Evolutionary conservation across 2,113 vertebrate genomes (phyloP), one percentile per base, ranked within the genome.

Genomic region (Mobula hypostoma): DNA sequence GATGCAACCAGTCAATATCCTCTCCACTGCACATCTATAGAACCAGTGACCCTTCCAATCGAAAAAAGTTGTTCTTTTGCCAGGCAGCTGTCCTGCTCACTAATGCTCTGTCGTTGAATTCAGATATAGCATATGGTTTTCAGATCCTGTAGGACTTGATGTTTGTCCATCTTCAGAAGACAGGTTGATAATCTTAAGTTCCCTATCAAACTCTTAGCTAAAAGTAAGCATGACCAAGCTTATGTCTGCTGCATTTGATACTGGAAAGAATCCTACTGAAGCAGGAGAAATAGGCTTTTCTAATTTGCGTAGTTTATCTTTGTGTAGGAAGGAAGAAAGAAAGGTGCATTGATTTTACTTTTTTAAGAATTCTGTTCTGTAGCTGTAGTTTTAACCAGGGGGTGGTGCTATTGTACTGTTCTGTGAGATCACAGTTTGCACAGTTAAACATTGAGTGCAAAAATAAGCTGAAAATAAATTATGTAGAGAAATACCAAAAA

Each of bases 341-440:
- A 27, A 21, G 14, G 17, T 82, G 24, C 7, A 24, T 85, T 17
- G 58, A 61, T 87, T 61, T n/a, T 88, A 63, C 63, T 88, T 88
- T n/a, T 6, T 15, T 27, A 2, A 90, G 61, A 88, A 66, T 66
- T 32, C 61, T 88, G 61, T 66, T 66, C 82, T 36, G 14, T 8
- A 66, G 2, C 17, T 32, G 11, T 32, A 17, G 61, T 74, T 74
- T 6, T 21, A 14, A 93, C 91, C 91, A 93, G 68, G 9, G 72
- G 91, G 56, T 93, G 91, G 91, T 56, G 91, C 68, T 76, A n/a
- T 74, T 93, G 40, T 63, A 92, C 88, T 92, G 19, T 74, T 90
- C 61, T 12, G 8, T 66, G 12, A 17, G 17, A 19, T 74, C 21
- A 32, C 85, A 36, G n/a, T 90, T 19, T 68, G 19, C 29, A n/a